Conservation (phyloP, 2,888 invertebrate genomes). For the Elysia crispata region DNA sequence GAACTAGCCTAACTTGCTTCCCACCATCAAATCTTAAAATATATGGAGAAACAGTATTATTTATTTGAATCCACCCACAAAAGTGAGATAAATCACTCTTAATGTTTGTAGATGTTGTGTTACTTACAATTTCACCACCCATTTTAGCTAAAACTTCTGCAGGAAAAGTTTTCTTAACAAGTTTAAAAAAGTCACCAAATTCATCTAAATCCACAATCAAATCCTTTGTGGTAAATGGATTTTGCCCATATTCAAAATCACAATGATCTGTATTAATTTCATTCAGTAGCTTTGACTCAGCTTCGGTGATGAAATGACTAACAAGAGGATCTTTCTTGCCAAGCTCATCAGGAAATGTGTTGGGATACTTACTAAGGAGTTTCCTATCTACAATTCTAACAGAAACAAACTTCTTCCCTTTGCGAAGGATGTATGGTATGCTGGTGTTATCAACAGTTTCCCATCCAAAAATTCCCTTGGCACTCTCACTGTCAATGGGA, state of each 20-base stretch:
- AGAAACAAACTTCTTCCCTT: constrained; percentile 91
- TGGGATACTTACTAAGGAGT: constrained; percentile 79
- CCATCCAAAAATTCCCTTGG: constrained; percentile 89
- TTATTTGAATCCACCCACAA: constrained; percentile 78
- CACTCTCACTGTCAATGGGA: constrained; percentile 66
- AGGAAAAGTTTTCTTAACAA: constrained; percentile 81
- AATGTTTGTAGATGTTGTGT: constrained; percentile 30
- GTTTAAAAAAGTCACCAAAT: constrained; percentile 91
- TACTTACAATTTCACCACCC: constrained; percentile 45
- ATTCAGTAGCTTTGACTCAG: constrained; percentile 91
- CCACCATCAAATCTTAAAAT: constrained; percentile 84
- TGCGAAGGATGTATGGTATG: constrained; percentile 90
- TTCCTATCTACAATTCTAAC: constrained; percentile 95
- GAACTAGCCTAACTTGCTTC: constrained; percentile 85
- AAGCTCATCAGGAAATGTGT: constrained; percentile 86
- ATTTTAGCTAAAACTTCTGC: constrained; percentile 58
- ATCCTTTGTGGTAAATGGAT: constrained; percentile 91
- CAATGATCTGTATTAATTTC: constrained; percentile 96
- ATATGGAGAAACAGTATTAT: constrained; percentile 95
- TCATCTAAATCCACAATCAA: constrained; percentile 92
- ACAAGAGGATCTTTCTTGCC: constrained; percentile 92
- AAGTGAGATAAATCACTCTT: constrained; percentile 49
- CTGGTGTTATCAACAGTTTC: constrained; percentile 85
- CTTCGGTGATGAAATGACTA: constrained; percentile 94
- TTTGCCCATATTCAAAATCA: constrained; percentile 92